phyloP scores from a whole-genome alignment of 2,888 invertebrate genomes.

The Acronicta alni region DNA sequence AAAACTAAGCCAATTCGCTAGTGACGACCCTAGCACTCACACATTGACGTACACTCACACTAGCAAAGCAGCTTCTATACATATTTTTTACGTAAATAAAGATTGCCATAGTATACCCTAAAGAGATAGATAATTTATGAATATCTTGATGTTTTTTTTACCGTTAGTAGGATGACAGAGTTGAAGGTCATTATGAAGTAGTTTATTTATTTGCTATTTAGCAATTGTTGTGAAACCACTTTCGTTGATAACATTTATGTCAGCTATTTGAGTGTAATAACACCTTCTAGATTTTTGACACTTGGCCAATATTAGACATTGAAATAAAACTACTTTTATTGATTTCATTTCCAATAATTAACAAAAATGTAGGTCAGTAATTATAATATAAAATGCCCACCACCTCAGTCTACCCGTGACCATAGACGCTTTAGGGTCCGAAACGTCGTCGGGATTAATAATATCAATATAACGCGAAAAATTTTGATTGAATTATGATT shows the following conservation, averaged over 20 bases:
- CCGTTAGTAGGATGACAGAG: constrained; percentile 7
- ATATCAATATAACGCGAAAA: no score
- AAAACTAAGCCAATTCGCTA: constrained; percentile 17
- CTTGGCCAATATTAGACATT: no score
- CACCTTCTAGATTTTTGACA: no score
- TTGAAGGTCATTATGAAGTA: constrained; percentile 6
- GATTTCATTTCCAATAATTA: no score
- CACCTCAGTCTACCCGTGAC: no score
- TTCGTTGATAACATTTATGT: background rate
- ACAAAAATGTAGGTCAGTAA: no score
- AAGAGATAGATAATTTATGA: constrained; percentile 36
- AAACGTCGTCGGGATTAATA: no score
- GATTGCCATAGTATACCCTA: constrained; percentile 69
- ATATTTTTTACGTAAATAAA: constrained; percentile 82
- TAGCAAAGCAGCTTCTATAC: constrained; percentile 62
- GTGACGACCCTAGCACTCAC: constrained; percentile 66
- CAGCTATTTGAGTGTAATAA: no score
- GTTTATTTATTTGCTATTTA: constrained; percentile 1
- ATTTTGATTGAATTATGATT: no score
- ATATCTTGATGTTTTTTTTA: constrained; percentile 37
- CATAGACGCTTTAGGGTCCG: no score
- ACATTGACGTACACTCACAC: constrained; percentile 60
- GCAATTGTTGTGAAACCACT: background rate
- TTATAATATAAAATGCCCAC: no score
- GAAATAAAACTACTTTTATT: no score